Evolutionary conservation across 2,113 vertebrate genomes (phyloP).

Genomic region (Peromyscus californicus): DNA sequence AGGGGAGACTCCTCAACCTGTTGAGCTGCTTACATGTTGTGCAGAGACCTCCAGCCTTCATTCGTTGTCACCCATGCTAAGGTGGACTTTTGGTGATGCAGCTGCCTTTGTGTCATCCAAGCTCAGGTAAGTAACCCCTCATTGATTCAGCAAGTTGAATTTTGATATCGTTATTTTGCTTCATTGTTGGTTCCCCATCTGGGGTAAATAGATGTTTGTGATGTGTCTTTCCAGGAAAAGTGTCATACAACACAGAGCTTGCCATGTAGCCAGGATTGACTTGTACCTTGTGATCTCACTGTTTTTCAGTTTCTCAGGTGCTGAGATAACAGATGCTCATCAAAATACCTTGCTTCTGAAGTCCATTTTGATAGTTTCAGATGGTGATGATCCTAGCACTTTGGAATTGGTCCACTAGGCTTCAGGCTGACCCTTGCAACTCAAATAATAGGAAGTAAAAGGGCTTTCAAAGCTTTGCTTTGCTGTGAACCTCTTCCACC

Average conservation of each 20-base stretch:
- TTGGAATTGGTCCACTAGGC: conserved; percentile 22
- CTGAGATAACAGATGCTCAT: background rate
- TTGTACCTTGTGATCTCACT: background rate
- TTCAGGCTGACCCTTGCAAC: conserved; percentile 38
- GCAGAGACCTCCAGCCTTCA: background rate
- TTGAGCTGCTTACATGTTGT: background rate
- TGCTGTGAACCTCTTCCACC: background rate
- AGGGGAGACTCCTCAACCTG: background rate
- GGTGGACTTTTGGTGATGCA: background rate
- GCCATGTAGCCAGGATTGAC: background rate
- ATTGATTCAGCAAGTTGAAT: background rate
- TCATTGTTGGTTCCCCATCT: background rate
- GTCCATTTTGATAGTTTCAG: conserved; percentile 3
- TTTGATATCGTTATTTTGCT: background rate
- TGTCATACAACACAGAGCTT: background rate
- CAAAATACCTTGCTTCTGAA: background rate
- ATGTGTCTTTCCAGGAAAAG: background rate
- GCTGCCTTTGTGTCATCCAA: background rate
- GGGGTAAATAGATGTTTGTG: background rate
- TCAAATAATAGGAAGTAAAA: conserved; percentile 31
- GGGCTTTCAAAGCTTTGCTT: background rate
- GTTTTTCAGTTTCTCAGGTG: background rate
- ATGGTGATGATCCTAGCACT: background rate
- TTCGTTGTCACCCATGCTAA: background rate
- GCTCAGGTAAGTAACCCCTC: background rate